Percentiles rank a stretch among this genome's conserved stretches.
phyloP scores from a whole-genome alignment of 2,113 vertebrate genomes.

The Dasyprocta punctata region DNA sequence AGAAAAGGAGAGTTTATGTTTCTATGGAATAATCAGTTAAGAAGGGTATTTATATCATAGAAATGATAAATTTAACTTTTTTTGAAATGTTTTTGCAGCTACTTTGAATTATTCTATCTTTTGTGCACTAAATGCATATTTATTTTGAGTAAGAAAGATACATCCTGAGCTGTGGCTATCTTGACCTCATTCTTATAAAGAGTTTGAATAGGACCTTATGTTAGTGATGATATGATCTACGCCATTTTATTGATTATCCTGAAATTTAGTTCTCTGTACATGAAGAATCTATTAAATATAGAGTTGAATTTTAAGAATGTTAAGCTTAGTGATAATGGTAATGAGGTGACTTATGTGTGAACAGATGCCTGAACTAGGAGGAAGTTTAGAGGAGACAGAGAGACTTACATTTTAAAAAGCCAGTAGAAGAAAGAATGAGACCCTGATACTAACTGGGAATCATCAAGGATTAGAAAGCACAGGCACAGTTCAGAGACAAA shows the following conservation, averaged over 20 bases:
- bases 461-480: background rate
- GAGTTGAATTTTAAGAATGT: conserved; percentile 3
- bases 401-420: background rate
- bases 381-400: background rate
- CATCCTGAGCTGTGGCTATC: background rate
- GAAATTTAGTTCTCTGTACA: background rate
- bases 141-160: background rate
- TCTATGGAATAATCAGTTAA: background rate
- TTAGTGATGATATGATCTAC: background rate
- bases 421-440: background rate
- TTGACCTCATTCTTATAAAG: background rate
- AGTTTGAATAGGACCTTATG: background rate
- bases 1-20: background rate
- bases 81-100: background rate
- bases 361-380: conserved; percentile 40
- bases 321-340: conserved; percentile 6
- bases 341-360: conserved; percentile 40
- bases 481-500: background rate
- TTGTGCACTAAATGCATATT: background rate
- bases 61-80: background rate
- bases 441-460: background rate
- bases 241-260: background rate
- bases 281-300: background rate
- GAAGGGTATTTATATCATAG: background rate
- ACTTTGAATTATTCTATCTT: background rate